Percentiles rank a stretch among this genome's conserved stretches.
Evolutionary conservation across 2,888 invertebrate genomes (phyloP).

Genomic region (Mycalesis mineus): DNA sequence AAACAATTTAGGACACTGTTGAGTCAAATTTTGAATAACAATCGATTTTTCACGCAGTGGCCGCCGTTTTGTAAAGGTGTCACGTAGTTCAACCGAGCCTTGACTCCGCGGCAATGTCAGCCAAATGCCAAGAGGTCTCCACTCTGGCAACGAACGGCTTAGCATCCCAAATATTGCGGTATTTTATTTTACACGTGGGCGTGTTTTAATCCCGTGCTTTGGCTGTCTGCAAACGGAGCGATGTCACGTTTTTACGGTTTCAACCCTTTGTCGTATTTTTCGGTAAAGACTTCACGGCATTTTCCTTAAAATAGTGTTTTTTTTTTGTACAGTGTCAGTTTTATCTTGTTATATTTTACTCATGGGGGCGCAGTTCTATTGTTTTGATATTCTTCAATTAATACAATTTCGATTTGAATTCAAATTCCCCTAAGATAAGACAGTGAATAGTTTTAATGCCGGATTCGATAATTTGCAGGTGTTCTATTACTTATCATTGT

Average conservation of each 20-base stretch:
- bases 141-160: conserved; percentile 21
- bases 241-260: conserved; percentile 7
- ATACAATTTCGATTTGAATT: too few species aligned
- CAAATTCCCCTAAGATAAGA: too few species aligned
- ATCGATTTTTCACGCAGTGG: conserved; percentile 26
- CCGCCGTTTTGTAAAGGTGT: conserved; percentile 37
- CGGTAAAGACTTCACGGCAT: background rate
- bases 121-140: conserved; percentile 40
- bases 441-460: too few species aligned
- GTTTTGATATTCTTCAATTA: too few species aligned
- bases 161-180: conserved; percentile 21
- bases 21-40: conserved; percentile 29
- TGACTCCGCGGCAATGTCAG: conserved; percentile 50
- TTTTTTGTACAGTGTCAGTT: too few species aligned
- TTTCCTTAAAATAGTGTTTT: background rate
- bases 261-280: background rate
- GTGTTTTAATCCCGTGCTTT: background rate
- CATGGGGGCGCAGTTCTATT: too few species aligned
- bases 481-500: background rate
- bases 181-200: conserved; percentile 11
- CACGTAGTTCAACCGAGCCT: conserved; percentile 42
- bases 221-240: background rate
- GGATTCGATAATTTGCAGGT: too few species aligned
- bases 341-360: too few species aligned
- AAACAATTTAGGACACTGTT: conserved; percentile 24